Evolutionary conservation across 2,797 vertebrate genomes (phyloP).

Genomic region (Gymnopithys bicolor): DNA sequence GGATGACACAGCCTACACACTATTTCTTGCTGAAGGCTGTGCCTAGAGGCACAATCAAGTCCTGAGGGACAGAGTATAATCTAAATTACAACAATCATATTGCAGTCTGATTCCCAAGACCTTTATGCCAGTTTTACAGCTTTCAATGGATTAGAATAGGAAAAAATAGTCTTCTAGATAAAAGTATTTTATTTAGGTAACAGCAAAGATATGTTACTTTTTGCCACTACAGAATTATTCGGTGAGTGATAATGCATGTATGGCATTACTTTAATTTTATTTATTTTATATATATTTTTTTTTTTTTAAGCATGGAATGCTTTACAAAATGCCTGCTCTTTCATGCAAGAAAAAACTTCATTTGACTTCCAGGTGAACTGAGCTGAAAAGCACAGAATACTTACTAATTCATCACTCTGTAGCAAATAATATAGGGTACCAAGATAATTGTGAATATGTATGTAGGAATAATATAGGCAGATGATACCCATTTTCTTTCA

Average conservation of each 20-base stretch:
- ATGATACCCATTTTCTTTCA: not conserved
- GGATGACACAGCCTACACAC: not conserved
- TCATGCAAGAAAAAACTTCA: not conserved
- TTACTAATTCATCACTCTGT: too few species aligned
- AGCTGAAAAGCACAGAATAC: not conserved
- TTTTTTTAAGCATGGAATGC: not conserved
- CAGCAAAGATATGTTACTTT: not conserved
- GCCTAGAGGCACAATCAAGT: not conserved
- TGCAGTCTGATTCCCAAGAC: not conserved
- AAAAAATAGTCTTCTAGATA: not conserved
- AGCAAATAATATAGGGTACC: not conserved
- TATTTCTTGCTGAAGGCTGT: constrained; percentile 35
- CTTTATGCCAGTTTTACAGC: not conserved
- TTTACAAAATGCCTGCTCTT: not conserved
- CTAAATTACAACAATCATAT: not conserved
- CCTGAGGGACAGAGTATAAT: constrained; percentile 2
- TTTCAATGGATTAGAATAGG: not conserved
- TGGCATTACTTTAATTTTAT: not conserved
- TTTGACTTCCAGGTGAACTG: not conserved
- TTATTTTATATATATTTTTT: not conserved
- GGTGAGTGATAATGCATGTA: not conserved
- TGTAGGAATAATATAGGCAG: not conserved
- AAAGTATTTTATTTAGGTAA: not conserved
- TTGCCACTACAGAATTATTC: not conserved
- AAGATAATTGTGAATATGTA: not conserved